A percentile compares a stretch with the other conserved stretches of the same genome.
phyloP scores from a whole-genome alignment of 2,888 invertebrate species.

The Orthosia gracilis region DNA sequence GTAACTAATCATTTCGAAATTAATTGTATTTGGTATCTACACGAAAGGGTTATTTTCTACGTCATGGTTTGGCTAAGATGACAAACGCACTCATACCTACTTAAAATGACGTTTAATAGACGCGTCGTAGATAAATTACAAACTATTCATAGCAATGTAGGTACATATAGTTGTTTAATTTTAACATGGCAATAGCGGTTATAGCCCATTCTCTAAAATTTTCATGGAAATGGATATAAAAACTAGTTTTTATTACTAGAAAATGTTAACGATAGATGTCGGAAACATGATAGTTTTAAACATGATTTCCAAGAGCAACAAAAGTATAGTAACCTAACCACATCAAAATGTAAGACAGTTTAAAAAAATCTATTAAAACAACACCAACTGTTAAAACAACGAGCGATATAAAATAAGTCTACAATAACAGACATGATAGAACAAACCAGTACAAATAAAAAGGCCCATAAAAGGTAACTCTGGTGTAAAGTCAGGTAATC shows the following conservation, averaged over 20 bases:
- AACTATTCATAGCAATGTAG: background rate
- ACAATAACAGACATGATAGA: no score
- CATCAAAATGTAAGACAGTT: background rate
- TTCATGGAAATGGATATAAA: no score
- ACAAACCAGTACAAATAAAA: background rate
- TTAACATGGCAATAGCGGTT: no score
- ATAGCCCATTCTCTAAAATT: no score
- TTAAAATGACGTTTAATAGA: background rate
- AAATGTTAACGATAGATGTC: no score
- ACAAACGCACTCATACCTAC: background rate
- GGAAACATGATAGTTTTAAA: no score
- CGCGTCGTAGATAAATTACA: background rate
- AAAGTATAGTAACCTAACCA: no score
- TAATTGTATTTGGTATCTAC: constrained; percentile 4
- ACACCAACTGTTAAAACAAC: background rate
- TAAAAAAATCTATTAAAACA: background rate
- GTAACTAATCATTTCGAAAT: constrained; percentile 17
- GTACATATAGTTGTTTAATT: background rate
- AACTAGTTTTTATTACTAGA: no score
- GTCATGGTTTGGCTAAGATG: background rate
- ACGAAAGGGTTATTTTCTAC: background rate
- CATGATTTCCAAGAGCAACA: no score
- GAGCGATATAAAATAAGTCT: background rate
- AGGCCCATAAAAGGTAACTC: background rate
- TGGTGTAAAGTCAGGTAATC: background rate